A percentile compares a stretch with the other conserved stretches of the same genome.
Evolutionary conservation across 2,113 vertebrate species (phyloP).

Genomic region (Apistogramma diplotaenia): DNA sequence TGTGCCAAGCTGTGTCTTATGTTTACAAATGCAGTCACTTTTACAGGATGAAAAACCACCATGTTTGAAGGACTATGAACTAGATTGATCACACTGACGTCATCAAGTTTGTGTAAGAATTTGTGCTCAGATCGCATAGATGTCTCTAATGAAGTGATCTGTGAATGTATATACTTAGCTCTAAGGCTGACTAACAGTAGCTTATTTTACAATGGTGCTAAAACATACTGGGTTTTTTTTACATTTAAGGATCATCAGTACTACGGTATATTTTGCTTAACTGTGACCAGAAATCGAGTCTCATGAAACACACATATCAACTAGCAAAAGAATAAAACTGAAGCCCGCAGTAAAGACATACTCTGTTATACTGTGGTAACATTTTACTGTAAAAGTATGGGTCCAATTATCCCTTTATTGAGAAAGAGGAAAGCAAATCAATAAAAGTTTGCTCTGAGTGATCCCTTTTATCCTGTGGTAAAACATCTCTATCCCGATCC

Average conservation of each 20-base stretch:
- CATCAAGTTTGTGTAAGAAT: no score
- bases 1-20: no score
- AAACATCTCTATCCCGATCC: background rate
- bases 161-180: background rate
- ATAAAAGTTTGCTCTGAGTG: background rate
- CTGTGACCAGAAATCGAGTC: slow-evolving; percentile 16
- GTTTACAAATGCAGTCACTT: no score
- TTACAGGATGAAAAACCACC: no score
- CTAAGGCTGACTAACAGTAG: background rate
- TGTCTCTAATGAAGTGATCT: no score
- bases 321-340: background rate
- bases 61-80: no score
- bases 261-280: background rate
- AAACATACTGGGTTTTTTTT: background rate
- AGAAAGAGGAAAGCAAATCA: background rate
- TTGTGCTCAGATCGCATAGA: no score
- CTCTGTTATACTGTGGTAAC: background rate
- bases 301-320: background rate
- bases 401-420: background rate
- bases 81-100: no score
- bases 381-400: background rate
- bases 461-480: background rate
- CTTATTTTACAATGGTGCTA: background rate
- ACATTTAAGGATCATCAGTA: background rate
- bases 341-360: background rate